Percentiles rank a stretch among this genome's conserved stretches.
These are phyloP conservation scores for Alouatta palliata DNA, from an alignment of 2,113 vertebrate species.

Conservation along the genomic window DNA sequence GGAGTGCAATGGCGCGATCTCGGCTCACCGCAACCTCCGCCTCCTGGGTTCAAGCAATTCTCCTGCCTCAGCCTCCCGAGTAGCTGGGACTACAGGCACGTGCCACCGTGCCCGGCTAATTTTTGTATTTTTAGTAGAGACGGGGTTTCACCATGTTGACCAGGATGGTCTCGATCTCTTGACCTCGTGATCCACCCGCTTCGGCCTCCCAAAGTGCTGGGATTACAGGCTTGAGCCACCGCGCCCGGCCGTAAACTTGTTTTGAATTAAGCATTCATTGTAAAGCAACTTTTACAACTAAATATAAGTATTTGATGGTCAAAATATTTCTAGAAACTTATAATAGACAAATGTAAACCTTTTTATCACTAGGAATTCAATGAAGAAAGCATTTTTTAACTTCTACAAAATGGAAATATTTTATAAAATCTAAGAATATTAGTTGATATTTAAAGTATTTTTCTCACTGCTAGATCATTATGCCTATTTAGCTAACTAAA, in stretches of 20 bases:
- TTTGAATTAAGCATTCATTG: neutral
- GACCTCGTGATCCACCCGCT: too few relatives aligned
- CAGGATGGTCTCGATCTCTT: too few relatives aligned
- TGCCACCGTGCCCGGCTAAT: too few relatives aligned
- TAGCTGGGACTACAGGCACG: too few relatives aligned
- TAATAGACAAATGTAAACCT: constrained; percentile 3
- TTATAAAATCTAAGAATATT: constrained; percentile 11
- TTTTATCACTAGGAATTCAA: neutral
- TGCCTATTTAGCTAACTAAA: neutral
- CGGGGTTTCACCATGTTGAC: too few relatives aligned
- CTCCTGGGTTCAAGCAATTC: too few relatives aligned
- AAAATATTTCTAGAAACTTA: constrained; percentile 7
- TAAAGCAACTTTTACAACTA: constrained; percentile 33
- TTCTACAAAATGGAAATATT: constrained; percentile 34
- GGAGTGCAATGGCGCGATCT: too few relatives aligned
- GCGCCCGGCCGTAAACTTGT: neutral
- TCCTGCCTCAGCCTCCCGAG: too few relatives aligned
- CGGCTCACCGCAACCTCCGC: too few relatives aligned
- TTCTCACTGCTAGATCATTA: neutral
- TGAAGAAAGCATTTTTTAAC: neutral
- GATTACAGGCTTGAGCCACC: too few relatives aligned
- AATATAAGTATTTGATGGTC: neutral
- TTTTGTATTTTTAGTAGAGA: too few relatives aligned
- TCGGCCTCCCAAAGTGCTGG: too few relatives aligned
- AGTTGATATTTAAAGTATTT: neutral